phyloP scores from a whole-genome alignment of 2,888 invertebrate species.

The Pherbina coryleti region DNA sequence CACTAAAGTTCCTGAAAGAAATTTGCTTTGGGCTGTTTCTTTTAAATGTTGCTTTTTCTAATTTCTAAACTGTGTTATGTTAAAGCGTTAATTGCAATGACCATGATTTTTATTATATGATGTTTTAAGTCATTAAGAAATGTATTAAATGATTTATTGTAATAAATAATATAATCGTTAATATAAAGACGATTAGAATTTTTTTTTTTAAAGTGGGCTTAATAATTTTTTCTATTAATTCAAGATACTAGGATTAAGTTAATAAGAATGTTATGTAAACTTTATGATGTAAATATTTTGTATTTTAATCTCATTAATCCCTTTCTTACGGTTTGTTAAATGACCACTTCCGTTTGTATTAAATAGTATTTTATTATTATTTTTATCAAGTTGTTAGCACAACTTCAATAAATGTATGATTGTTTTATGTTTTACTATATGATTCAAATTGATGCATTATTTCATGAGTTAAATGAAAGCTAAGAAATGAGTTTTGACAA shows the following conservation, averaged over 20 bases:
- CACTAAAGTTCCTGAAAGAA: too few relatives aligned
- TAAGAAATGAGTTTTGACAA: constrained; percentile 17
- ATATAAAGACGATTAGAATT: too few relatives aligned
- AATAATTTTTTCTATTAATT: constrained; percentile 29
- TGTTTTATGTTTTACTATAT: not conserved
- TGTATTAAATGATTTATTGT: constrained; percentile 35
- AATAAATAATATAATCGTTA: too few relatives aligned
- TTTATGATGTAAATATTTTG: constrained; percentile 45
- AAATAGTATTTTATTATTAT: constrained; percentile 16
- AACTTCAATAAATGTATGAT: constrained; percentile 21
- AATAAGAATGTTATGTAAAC: constrained; percentile 51
- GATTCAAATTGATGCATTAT: constrained; percentile 4
- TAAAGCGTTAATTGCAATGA: not conserved
- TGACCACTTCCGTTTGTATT: constrained; percentile 70
- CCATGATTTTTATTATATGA: not conserved
- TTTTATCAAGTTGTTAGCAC: constrained; percentile 32
- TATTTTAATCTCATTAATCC: constrained; percentile 45
- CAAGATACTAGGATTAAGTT: constrained; percentile 23
- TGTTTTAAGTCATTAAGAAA: constrained; percentile 31
- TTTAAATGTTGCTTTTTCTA: not conserved
- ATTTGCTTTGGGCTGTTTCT: too few relatives aligned
- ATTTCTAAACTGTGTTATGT: not conserved
- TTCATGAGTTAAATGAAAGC: constrained; percentile 22
- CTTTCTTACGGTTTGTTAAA: constrained; percentile 64
- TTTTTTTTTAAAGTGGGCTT: not conserved